Conservation (phyloP, 2,888 invertebrate species). For the Rhagonycha fulva region DNA sequence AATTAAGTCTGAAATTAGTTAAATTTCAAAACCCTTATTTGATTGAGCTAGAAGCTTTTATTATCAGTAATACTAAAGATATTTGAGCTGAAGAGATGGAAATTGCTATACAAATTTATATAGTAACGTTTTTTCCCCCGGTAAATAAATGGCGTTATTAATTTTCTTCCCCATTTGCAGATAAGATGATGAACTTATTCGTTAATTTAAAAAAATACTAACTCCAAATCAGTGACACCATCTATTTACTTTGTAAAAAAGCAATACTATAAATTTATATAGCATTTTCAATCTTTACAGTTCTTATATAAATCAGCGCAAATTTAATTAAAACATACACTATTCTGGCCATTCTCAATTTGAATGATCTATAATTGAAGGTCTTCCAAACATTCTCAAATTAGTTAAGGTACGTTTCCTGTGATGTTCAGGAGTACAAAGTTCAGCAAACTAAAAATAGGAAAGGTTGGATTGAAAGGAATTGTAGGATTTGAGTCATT, state of each 20-base stretch:
- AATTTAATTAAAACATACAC: not conserved
- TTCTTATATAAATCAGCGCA: not conserved
- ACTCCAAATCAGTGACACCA: no score
- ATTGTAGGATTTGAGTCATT: not conserved
- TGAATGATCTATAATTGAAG: not conserved
- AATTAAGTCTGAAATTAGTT: not conserved
- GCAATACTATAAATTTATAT: no score
- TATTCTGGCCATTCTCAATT: not conserved
- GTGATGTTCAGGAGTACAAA: not conserved
- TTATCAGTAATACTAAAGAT: not conserved
- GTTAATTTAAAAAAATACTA: no score
- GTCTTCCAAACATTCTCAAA: not conserved
- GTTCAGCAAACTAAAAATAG: slow-evolving; percentile 10
- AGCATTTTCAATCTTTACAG: no score
- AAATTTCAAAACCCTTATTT: not conserved
- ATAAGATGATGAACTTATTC: no score
- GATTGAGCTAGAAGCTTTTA: not conserved
- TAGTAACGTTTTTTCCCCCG: no score
- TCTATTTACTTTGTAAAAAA: no score
- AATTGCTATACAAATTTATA: no score
- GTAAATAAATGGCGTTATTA: no score
- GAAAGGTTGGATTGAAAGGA: not conserved
- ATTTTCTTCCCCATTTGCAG: no score
- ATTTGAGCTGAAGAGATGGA: no score
- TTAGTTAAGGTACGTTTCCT: not conserved